Evolutionary conservation across 2,113 vertebrate genomes (phyloP).

Genomic region (Tychaedon coryphoeus): DNA sequence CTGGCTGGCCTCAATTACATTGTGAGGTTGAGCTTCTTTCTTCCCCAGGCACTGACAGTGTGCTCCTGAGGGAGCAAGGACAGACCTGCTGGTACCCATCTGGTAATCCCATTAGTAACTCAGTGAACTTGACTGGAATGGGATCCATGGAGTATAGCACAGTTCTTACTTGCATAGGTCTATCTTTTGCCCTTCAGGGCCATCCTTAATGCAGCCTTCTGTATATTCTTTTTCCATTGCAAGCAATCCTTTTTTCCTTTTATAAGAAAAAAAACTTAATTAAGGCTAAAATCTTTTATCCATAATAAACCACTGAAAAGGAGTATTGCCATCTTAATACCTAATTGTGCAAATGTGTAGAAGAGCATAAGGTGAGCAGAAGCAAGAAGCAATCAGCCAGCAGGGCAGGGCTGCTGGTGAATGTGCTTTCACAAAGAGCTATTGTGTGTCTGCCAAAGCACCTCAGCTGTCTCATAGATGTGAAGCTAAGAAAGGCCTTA

Average conservation of each 20-base stretch:
- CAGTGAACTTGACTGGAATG: not conserved
- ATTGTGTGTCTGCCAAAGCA: conserved; percentile 50
- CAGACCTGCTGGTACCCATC: not conserved
- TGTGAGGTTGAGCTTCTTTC: not conserved
- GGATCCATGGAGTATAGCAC: not conserved
- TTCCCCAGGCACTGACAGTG: not conserved
- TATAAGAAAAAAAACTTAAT: not conserved
- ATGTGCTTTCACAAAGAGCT: not conserved
- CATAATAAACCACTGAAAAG: not conserved
- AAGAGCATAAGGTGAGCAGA: not conserved
- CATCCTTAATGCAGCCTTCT: not conserved
- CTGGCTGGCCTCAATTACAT: not conserved
- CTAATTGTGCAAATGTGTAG: not conserved
- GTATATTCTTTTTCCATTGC: not conserved
- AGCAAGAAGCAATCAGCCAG: not conserved
- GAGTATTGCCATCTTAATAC: not conserved
- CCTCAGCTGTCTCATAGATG: not conserved
- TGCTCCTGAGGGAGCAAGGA: not conserved
- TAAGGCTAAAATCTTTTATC: not conserved
- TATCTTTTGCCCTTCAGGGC: not conserved
- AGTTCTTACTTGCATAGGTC: not conserved
- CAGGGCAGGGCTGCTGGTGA: not conserved
- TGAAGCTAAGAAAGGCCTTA: not conserved
- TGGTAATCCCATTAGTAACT: not conserved
- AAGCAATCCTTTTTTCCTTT: not conserved